phyloP scores from a whole-genome alignment of 1,140 invertebrate species.

The Papilio polyxenes region DNA sequence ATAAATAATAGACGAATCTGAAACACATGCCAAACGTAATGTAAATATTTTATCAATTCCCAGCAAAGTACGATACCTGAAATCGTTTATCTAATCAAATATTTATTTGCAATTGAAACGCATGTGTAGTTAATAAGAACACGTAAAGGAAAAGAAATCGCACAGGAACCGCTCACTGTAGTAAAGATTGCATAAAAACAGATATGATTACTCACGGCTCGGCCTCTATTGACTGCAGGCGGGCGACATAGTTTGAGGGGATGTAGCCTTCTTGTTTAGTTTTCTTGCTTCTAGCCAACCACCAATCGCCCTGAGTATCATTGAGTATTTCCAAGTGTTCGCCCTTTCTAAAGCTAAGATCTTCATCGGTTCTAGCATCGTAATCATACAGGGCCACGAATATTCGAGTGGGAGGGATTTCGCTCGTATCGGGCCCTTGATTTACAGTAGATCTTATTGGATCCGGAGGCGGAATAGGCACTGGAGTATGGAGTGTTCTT shows the following conservation, averaged over 20 bases:
- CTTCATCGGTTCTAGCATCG: slow-evolving; percentile 99
- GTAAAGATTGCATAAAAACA: slow-evolving; percentile 75
- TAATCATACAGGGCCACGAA: slow-evolving; percentile 99
- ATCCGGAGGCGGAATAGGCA: slow-evolving; percentile 84
- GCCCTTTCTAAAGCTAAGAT: slow-evolving; percentile 98
- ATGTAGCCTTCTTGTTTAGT: slow-evolving; percentile 98
- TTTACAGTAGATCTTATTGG: slow-evolving; percentile 81
- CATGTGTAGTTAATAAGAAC: slow-evolving; percentile 48
- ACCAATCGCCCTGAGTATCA: slow-evolving; percentile 99
- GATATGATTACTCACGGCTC: slow-evolving; percentile 94
- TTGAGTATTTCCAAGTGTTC: slow-evolving; percentile 99
- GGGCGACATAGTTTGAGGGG: slow-evolving; percentile 99
- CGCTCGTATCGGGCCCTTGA: slow-evolving; percentile 76
- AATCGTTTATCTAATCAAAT: slow-evolving; percentile 28
- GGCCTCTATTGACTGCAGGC: slow-evolving; percentile 99
- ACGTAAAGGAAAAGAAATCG: slow-evolving; percentile 68
- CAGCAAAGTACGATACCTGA: not conserved
- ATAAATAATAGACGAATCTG: not conserved
- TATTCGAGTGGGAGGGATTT: slow-evolving; percentile 88
- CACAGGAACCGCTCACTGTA: slow-evolving; percentile 69
- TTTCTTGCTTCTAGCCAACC: slow-evolving; percentile 97
- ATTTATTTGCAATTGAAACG: slow-evolving; percentile 32
- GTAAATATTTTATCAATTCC: slow-evolving; percentile 10
- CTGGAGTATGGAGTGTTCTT: slow-evolving; percentile 82
- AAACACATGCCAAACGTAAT: not conserved